Evolutionary conservation across 2,888 invertebrate species (phyloP).

Genomic region (Lasius platythorax): DNA sequence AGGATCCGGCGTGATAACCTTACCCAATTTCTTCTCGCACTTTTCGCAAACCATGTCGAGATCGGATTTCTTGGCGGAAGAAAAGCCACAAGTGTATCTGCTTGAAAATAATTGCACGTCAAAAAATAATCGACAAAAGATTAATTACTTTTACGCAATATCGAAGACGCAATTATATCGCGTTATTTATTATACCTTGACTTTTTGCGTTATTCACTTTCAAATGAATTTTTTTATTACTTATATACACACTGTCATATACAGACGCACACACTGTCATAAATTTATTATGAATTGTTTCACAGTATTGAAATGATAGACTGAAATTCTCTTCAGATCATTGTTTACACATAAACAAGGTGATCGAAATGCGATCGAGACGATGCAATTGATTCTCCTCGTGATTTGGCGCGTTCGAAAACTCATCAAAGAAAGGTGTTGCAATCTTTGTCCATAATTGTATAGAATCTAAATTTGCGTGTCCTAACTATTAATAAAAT

Average conservation of each 20-base stretch:
- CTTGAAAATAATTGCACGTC: neutral
- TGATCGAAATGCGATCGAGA: neutral
- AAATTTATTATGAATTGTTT: neutral
- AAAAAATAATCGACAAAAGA: neutral
- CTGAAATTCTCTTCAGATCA: neutral
- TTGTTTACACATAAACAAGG: neutral
- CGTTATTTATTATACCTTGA: conserved; percentile 1
- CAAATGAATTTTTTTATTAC: neutral
- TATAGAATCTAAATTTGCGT: neutral
- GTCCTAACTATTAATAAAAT: neutral
- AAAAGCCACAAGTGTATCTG: neutral
- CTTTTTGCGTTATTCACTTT: neutral
- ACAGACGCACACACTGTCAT: neutral
- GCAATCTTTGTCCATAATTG: no score
- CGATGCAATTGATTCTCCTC: neutral
- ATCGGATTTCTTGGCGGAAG: neutral
- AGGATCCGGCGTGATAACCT: conserved; percentile 98
- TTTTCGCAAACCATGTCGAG: conserved; percentile 95
- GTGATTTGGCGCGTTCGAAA: neutral
- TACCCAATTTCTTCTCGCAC: conserved; percentile 96
- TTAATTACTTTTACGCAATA: neutral
- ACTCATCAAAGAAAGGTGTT: neutral
- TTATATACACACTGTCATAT: neutral
- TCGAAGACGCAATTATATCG: neutral
- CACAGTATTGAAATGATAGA: neutral